Base-by-base conservation (phyloP, 2,888 invertebrate species). In the Odontothrips loti region DNA sequence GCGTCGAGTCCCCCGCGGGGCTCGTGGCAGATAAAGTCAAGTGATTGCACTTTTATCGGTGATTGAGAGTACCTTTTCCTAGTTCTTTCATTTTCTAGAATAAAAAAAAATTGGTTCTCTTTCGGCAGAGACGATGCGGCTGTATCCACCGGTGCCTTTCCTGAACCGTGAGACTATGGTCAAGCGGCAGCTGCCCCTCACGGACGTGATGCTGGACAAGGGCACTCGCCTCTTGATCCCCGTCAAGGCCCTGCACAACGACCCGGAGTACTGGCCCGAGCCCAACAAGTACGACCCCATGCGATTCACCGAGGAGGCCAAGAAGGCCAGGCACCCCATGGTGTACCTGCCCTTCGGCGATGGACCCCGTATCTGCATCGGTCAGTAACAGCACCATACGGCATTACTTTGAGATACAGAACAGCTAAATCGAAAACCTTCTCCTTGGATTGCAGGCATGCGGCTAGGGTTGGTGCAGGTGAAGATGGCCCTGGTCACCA, bases 241-340 rank as follows among this genome's bases (percentile, higher is more conserved):
- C 9, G 68, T 68, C 23, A 6, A 23, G 23, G 4, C 68, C 68
- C n/a, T 34, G 84, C 85, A 80, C 47, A 1, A 79, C 47, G 84
- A 85, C 81, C 82, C 82, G 10, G 82, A 85, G 23, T 83, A 83
- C 82, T 86, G 83, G 80, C 84, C 84, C 1, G 83, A 86, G 29
- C 85, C 85, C 0, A 83, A 84, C 17, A 83, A 83, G 81, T 86
- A 86, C 82, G 84, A 86, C 81, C 86, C 86, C 0, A 84, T 85
- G 63, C 82, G 85, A 58, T 85, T 84, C 82, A 82, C 80, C 0
- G 81, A 83, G 0, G 84, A 85, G 75, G 83, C 82, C 43, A 83
- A 84, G 79, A 79, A 80, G 0, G 81, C 81, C 23, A 80, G 82
- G 11, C 82, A 82, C 81, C 83, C 83, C 2, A 83, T 82, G 75